These are phyloP conservation scores for Athrips mouffetella DNA, from an alignment of 2,888 invertebrate species.

Conservation along the genomic window DNA sequence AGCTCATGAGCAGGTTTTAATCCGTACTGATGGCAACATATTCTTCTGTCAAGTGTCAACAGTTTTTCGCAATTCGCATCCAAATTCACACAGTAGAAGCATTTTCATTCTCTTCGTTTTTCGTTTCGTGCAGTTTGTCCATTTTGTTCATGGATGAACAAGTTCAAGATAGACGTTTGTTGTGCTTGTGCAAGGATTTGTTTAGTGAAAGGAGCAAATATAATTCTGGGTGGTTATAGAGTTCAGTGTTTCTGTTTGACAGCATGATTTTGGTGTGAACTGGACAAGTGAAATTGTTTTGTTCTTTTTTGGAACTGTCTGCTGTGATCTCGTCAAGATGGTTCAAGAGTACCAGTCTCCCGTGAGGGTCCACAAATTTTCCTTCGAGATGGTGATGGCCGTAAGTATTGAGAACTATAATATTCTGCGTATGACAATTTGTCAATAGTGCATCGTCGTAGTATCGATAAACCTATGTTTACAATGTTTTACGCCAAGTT, in stretches of 20 bases:
- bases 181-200: slow-evolving; percentile 47
- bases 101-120: slow-evolving; percentile 54
- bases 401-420: slow-evolving; percentile 81
- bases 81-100: slow-evolving; percentile 53
- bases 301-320: slow-evolving; percentile 45
- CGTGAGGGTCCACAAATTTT: slow-evolving; percentile 95
- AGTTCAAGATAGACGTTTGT: slow-evolving; percentile 50
- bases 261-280: slow-evolving; percentile 61
- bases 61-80: slow-evolving; percentile 25
- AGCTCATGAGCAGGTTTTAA: too few species aligned
- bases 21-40: slow-evolving; percentile 8
- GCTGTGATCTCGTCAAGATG: slow-evolving; percentile 79
- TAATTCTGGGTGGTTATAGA: slow-evolving; percentile 18
- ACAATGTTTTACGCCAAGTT: too few species aligned
- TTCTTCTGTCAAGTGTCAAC: slow-evolving; percentile 3
- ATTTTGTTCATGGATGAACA: slow-evolving; percentile 37
- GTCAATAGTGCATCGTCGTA: too few species aligned
- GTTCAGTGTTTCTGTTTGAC: slow-evolving; percentile 25
- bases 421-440: neutral
- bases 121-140: slow-evolving; percentile 29
- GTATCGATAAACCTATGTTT: too few species aligned
- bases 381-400: slow-evolving; percentile 97
- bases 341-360: slow-evolving; percentile 98
- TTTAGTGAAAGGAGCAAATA: slow-evolving; percentile 56
- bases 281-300: slow-evolving; percentile 43